Conservation (phyloP, 2,888 invertebrate species). For the Busseola fusca region DNA sequence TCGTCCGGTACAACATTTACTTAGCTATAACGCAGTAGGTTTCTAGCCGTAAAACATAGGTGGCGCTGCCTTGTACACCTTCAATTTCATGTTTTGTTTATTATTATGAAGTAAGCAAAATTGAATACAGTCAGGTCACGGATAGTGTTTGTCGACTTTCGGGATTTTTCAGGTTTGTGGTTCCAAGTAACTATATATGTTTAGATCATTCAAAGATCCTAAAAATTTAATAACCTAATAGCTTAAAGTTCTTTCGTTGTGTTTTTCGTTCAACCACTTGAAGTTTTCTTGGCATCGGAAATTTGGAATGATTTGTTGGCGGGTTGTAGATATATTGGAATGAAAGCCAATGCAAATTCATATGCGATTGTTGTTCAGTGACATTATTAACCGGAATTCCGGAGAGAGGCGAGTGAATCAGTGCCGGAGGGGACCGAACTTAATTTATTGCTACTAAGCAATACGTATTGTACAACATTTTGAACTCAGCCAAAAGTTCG, state of each 20-base stretch:
- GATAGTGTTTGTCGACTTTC: background rate
- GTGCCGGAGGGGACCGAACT: slow-evolving; percentile 30
- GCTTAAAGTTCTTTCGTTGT: background rate
- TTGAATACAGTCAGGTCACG: background rate
- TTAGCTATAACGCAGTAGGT: background rate
- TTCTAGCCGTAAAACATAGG: slow-evolving; percentile 15
- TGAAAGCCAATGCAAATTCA: slow-evolving; percentile 8
- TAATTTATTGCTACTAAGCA: slow-evolving; percentile 23
- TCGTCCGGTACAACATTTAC: slow-evolving; percentile 1
- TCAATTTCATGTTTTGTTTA: background rate
- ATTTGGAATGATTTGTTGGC: background rate
- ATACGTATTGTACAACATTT: slow-evolving; percentile 3
- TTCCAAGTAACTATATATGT: background rate
- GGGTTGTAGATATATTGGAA: background rate
- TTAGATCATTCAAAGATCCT: background rate
- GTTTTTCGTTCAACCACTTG: background rate
- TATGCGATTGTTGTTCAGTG: slow-evolving; percentile 19
- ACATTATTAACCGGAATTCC: slow-evolving; percentile 31
- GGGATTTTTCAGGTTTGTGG: background rate
- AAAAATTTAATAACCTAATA: background rate
- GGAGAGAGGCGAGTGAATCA: slow-evolving; percentile 16
- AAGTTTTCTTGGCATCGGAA: background rate
- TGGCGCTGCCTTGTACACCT: slow-evolving; percentile 27
- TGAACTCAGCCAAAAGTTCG: background rate
- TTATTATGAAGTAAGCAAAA: background rate